Base-by-base conservation (phyloP, 2,113 vertebrate species). In the Beaufortia kweichowensis region DNA sequence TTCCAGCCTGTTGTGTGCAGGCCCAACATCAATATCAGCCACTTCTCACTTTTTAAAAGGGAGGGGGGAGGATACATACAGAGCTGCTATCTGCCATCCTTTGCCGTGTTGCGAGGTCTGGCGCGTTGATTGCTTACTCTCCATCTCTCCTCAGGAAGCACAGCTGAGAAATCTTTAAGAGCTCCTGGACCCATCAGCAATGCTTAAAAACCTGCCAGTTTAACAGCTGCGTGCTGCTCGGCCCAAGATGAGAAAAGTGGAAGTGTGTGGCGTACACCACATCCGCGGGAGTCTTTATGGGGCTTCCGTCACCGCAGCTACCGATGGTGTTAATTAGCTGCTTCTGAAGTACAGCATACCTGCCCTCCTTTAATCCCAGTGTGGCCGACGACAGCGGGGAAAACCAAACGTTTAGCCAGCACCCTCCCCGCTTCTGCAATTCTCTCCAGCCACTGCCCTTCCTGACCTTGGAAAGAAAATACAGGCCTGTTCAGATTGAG, bases 141-240 rank as follows among this genome's bases (percentile, higher is more conserved):
- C 75, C 79, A 80, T 77, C 76, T 71, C 75, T 62, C 80, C 82
- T 88, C 81, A 81, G 84, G 79, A 76, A 68, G 65, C 84, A 84
- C 91, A 88, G 83, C 91, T 90, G 90, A 81, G 88, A 91, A 90
- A 91, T 90, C 90, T 92, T 91, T 87, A 88, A 88, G 88, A 91
- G 89, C 88, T 92, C 87, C 85, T 65, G 86, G 87, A 85, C 87
- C 89, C 87, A 84, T 84, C 77, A 80, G 86, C 81, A 80, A 88
- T 89, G 84, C 86, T 89, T 87, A 89, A 89, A 88, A 85, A 79
- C 75, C 87, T 86, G 87, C 86, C 87, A 88, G 87, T 87, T 87
- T 85, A 91, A 90, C 89, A 91, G 90, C 89, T 90, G 90, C 88
- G 90, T 84, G 85, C 76, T 84, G 81, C 86, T 85, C 69, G 83